Base-by-base conservation (phyloP, 2,113 vertebrate species). In the Lota lota region DNA sequence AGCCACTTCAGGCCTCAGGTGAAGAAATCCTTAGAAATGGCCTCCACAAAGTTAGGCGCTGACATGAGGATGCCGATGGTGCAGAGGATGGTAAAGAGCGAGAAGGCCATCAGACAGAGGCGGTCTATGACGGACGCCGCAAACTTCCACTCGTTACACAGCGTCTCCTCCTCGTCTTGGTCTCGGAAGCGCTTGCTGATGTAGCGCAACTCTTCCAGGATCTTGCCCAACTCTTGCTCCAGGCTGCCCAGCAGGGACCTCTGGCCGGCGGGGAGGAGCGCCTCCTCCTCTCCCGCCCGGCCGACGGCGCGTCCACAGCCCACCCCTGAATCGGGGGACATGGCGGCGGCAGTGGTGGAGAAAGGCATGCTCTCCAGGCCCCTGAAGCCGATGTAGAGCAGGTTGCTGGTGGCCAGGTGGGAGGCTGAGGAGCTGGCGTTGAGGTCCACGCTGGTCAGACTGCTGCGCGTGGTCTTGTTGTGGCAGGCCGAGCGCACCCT, bases 51-150 rank as follows among this genome's bases (percentile, higher is more conserved):
- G 83, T 95, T 99, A 66, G 96, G 97, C 0, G 96, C 95, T 0
- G 96, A 97, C 97, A 97, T 96, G 74, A 98, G 92, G 85, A 99
- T 97, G 51, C 94, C 95, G 1, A 98, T 94, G 50, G 96, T 98
- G 87, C 95, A 97, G 81, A 98, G 94, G 79, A 96, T 94, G 10
- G 95, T 97, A 82, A 98, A 93, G 79, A 98, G 76, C 0, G 94
- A 97, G 85, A 99, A 99, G 18, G 94, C 94, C 94, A 98, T 94
- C 72, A 99, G 87, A 80, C 96, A 98, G 63, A 98, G 93, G 67
- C 97, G 93, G 90, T 99, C 97, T 53, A 99, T 95, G 7, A 99
- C 97, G 0, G 95, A 93, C 1, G 96, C 96, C 0, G 95, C 97
- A 54, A 99, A 98, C 78, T 97, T 98, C 97, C 97, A 98, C 75